Evolutionary conservation across 2,797 vertebrate species (phyloP).

Genomic region (Bovichtus variegatus): DNA sequence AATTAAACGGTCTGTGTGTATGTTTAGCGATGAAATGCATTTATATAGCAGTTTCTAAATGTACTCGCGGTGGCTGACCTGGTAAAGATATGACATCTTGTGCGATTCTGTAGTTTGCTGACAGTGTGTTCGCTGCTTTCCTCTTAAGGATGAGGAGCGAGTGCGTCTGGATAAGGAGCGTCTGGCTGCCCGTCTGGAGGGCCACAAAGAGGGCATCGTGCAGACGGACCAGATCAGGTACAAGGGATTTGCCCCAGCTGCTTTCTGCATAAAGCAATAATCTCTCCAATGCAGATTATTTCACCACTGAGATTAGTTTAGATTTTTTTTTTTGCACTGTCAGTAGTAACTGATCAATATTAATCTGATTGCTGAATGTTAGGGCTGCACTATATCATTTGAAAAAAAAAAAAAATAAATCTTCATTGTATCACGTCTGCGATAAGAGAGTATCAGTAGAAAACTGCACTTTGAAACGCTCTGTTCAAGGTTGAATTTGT

Average conservation of each 20-base stretch:
- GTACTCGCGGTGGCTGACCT: not conserved
- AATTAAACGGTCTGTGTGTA: not conserved
- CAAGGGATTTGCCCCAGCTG: not conserved
- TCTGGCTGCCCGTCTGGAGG: conserved; percentile 96
- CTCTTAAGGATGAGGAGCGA: conserved; percentile 94
- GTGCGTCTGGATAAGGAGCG: conserved; percentile 98
- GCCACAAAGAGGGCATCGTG: conserved; percentile 98
- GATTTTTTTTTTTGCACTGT: no score
- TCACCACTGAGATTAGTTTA: not conserved
- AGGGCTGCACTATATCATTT: no score
- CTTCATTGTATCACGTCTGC: no score
- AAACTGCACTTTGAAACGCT: no score
- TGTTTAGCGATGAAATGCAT: not conserved
- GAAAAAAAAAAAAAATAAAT: no score
- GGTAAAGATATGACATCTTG: not conserved
- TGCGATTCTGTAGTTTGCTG: not conserved
- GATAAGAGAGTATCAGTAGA: no score
- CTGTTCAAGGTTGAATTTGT: no score
- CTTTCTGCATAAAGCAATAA: not conserved
- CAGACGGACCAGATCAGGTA: conserved; percentile 99
- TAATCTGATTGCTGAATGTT: not conserved
- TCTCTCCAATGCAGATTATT: not conserved
- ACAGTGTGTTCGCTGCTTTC: conserved; percentile 27
- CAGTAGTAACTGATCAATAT: not conserved
- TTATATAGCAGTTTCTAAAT: not conserved